A percentile compares a stretch with the other conserved stretches of the same genome.
These are phyloP conservation scores for Drosophila anomelani DNA, from an alignment of 2,888 invertebrate genomes.

Conservation along the genomic window DNA sequence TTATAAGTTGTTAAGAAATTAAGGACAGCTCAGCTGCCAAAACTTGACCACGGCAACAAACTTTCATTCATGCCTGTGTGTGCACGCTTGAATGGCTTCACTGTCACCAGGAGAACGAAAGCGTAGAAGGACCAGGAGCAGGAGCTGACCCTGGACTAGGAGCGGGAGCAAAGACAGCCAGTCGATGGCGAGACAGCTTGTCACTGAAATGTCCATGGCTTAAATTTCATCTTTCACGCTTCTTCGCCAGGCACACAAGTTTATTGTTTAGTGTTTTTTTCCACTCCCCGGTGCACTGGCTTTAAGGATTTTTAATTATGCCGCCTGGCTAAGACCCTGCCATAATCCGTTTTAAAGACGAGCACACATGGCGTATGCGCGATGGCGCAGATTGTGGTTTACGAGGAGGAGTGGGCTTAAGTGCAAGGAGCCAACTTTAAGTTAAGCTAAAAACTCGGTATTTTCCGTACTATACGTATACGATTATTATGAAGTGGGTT, in stretches of 20 bases:
- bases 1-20: constrained; percentile 39
- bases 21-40: constrained; percentile 12
- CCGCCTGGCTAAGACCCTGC: constrained; percentile 17
- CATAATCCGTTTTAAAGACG: constrained; percentile 31
- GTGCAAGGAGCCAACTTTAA: background rate
- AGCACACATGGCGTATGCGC: constrained; percentile 30
- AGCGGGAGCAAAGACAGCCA: constrained; percentile 13
- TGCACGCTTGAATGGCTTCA: constrained; percentile 28
- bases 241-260: constrained; percentile 23
- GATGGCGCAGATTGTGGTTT: constrained; percentile 12
- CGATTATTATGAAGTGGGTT: background rate
- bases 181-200: constrained; percentile 49
- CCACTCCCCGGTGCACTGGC: background rate
- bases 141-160: background rate
- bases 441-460: too few species aligned
- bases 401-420: background rate
- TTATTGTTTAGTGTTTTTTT: constrained; percentile 12
- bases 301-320: constrained; percentile 43
- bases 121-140: background rate
- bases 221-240: constrained; percentile 44
- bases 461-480: too few species aligned
- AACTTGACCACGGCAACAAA: constrained; percentile 32
- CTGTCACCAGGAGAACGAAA: constrained; percentile 21
- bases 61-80: constrained; percentile 18
- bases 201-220: constrained; percentile 40